Evolutionary conservation across 2,797 vertebrate species (phyloP), one percentile per base, ranked within the genome.

Genomic region (Megalops cyprinoides): DNA sequence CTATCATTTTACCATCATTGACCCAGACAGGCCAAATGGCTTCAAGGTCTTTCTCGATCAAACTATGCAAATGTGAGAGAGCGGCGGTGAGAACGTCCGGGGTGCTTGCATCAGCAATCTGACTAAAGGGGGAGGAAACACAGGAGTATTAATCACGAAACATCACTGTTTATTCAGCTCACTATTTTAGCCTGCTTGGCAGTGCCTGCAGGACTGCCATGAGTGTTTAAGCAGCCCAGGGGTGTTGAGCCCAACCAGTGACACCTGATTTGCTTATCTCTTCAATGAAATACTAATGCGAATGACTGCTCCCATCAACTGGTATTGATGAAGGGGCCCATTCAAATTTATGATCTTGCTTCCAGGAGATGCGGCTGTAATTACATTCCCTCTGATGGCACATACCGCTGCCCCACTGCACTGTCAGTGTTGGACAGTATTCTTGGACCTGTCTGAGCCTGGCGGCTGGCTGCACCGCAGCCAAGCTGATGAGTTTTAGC

Each of bases 391-490:
- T 28, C 25, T 56, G 31, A 56, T 37, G 74, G 34, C 74, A 34
- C 48, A 56, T 25, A 9, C 8, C 51, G 10, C 49, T 42, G 48
- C 34, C 31, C 49, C 34, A 56, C 28, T 5, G 34, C 31, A 14
- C 65, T 53, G 15, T 48, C 1, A 10, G n/a, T 46, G 6, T 48
- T 74, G 7, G 25, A 46, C 46, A 18, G 14, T 48, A 44, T 39
- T 51, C 9, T 56, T 76, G 49, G 74, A 44, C 53, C 48, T 76
- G 44, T 56, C 28, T 34, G 74, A 76, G 37, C 48, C 74, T 56
- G 48, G 28, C 23, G 31, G 74, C 55, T 76, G 74, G 42, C 71
- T 74, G 71, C 20, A 23, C 18, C 49, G 23, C 3, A 18, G 74
- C 49, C 48, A 18, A 37, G 49, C 37, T 56, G 51, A 76, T 51